phyloP scores from a whole-genome alignment of 2,797 vertebrate genomes.

The Lacerta bilineata region DNA sequence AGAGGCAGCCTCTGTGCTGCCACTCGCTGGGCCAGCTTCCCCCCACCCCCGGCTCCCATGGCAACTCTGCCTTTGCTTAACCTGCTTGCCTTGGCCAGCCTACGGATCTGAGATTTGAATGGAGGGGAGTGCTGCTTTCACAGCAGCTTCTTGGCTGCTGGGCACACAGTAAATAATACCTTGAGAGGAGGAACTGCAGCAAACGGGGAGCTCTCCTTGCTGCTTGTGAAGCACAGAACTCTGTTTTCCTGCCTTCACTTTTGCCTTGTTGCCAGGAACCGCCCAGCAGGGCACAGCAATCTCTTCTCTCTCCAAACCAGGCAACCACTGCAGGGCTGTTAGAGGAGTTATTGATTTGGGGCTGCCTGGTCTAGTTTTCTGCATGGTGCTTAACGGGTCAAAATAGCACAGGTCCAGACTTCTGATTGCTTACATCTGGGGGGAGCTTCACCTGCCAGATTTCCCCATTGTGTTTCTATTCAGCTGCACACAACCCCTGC shows the following conservation, averaged over 20 bases:
- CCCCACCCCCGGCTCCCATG: constrained; percentile 3
- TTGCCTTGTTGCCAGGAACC: background rate
- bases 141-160: background rate
- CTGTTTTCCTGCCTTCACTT: background rate
- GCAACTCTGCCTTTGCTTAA: constrained; percentile 9
- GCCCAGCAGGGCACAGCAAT: background rate
- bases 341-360: background rate
- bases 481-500: background rate
- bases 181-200: background rate
- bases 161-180: background rate
- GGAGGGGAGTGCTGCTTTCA: background rate
- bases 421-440: background rate
- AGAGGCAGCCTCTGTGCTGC: background rate
- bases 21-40: background rate
- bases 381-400: background rate
- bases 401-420: background rate
- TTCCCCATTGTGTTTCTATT: background rate
- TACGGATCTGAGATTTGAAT: background rate
- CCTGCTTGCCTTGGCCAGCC: background rate
- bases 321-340: no score
- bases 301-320: background rate
- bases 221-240: background rate
- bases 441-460: background rate
- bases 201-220: background rate
- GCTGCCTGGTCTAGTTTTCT: background rate